These are phyloP conservation scores for Spheniscus humboldti DNA, from an alignment of 2,797 vertebrate species.

Conservation along the genomic window DNA sequence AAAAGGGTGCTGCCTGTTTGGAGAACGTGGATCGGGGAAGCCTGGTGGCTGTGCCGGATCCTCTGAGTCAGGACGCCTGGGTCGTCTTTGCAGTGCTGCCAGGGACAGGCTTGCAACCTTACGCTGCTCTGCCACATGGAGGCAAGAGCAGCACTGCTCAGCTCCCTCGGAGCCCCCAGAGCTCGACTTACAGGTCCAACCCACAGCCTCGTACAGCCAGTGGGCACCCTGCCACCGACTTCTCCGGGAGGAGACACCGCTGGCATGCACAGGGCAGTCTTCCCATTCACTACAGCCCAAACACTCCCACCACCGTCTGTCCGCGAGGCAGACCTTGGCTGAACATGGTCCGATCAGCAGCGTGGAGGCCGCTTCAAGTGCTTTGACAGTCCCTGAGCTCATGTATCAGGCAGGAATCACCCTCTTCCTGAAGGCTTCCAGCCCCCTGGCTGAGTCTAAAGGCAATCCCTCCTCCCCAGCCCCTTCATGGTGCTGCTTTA, in stretches of 20 bases:
- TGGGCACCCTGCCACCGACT: background rate
- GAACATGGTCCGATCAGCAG: background rate
- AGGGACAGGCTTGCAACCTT: background rate
- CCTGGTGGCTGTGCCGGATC: background rate
- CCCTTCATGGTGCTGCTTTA: background rate
- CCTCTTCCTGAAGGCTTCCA: background rate
- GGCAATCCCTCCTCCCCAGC: background rate
- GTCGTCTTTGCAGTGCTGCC: background rate
- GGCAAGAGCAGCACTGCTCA: background rate
- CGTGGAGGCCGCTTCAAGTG: accelerated
- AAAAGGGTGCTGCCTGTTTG: background rate
- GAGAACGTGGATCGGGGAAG: background rate
- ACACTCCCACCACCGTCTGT: background rate
- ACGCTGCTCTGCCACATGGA: background rate
- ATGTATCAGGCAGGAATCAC: background rate
- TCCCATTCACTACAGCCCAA: background rate
- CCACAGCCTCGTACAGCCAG: background rate
- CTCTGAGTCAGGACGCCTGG: background rate
- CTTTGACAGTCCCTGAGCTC: background rate
- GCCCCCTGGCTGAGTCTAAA: background rate
- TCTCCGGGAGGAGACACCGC: accelerated
- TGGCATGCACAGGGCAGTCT: background rate
- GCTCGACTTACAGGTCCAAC: background rate
- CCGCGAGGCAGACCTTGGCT: background rate
- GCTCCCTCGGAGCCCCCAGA: background rate